phyloP scores from a whole-genome alignment of 2,797 vertebrate genomes.

The Hippopotamyrus pictus region DNA sequence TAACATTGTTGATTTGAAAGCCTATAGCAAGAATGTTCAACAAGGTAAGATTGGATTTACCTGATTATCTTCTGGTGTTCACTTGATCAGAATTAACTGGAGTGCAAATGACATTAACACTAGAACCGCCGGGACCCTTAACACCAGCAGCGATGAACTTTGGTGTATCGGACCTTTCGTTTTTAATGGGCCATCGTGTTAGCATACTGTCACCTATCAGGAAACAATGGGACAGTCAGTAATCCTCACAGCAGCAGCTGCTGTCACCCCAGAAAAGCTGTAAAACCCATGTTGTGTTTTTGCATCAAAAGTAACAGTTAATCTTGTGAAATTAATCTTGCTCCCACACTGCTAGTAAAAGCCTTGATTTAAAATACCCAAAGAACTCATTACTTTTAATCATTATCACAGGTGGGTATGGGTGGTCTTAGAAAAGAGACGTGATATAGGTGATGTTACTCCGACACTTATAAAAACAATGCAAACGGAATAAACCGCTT shows the following conservation, averaged over 20 bases:
- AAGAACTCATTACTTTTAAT: background rate
- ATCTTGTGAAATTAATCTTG: background rate
- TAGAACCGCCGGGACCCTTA: background rate
- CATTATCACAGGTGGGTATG: background rate
- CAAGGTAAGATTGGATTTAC: slow-evolving; percentile 58
- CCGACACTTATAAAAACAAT: background rate
- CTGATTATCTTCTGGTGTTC: background rate
- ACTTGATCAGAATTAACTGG: background rate
- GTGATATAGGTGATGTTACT: background rate
- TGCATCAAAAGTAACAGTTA: background rate
- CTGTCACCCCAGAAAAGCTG: background rate
- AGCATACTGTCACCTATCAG: background rate
- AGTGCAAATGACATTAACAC: background rate
- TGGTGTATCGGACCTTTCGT: background rate
- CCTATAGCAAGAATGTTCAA: slow-evolving; percentile 70
- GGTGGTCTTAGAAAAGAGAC: background rate
- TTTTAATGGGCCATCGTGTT: background rate
- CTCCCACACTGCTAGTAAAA: background rate
- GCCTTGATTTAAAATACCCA: background rate
- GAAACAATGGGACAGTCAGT: background rate
- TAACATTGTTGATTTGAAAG: slow-evolving; percentile 63
- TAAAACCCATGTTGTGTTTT: background rate
- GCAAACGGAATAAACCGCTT: background rate
- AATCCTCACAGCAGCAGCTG: background rate
- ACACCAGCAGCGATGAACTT: background rate